These are phyloP conservation scores for Limnephilus auricula DNA, from an alignment of 2,888 invertebrate genomes.

Conservation along the genomic window DNA sequence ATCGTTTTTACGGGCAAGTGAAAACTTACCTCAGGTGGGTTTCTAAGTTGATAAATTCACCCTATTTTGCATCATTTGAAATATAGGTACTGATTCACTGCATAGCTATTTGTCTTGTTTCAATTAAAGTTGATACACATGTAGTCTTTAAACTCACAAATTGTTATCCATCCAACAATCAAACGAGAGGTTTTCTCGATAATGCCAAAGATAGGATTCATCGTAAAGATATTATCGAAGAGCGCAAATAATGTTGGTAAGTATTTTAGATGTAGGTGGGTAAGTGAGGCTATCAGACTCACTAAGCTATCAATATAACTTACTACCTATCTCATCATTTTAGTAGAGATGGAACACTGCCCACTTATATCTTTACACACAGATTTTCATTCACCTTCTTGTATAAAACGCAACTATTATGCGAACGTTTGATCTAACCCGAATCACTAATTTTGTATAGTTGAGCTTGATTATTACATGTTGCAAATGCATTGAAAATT, in stretches of 20 bases:
- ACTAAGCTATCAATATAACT: background rate
- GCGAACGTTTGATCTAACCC: background rate
- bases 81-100: background rate
- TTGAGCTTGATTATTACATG: background rate
- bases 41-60: background rate
- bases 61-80: background rate
- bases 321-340: too few species aligned
- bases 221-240: background rate
- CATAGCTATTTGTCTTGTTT: background rate
- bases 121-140: background rate
- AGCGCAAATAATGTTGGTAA: background rate
- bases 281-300: background rate
- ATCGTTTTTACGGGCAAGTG: background rate
- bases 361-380: background rate
- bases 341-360: background rate
- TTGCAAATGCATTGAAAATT: background rate
- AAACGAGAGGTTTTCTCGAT: background rate
- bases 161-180: background rate
- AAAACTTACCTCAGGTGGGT: background rate
- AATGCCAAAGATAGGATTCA: background rate
- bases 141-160: background rate
- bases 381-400: background rate
- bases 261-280: background rate
- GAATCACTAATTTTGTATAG: background rate
- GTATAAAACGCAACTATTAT: background rate